Percentiles rank a stretch among this genome's conserved stretches.
phyloP scores from a whole-genome alignment of 2,113 vertebrate genomes.

The Leptobrachium leishanense region DNA sequence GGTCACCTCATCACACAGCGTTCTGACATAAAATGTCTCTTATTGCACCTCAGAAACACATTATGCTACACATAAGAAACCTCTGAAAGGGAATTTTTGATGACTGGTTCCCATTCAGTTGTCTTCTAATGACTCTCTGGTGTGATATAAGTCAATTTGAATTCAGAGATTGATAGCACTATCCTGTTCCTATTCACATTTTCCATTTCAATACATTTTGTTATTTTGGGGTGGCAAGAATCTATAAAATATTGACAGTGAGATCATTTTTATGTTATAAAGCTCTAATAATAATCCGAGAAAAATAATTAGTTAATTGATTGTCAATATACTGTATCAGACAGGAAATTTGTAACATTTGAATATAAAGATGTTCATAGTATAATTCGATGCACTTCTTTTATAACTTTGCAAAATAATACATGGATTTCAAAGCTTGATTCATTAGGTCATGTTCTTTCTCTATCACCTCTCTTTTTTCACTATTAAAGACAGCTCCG shows the following conservation, averaged over 20 bases:
- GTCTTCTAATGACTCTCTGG: slow-evolving; percentile 39
- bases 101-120: slow-evolving; percentile 45
- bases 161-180: slow-evolving; percentile 29
- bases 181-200: slow-evolving; percentile 5
- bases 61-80: slow-evolving; percentile 44
- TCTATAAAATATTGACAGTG: slow-evolving; percentile 11
- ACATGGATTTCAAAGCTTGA: too few relatives aligned
- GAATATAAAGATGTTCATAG: too few relatives aligned
- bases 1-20: slow-evolving; percentile 38
- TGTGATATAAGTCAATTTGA: slow-evolving; percentile 31
- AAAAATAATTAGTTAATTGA: too few relatives aligned
- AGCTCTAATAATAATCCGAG: too few relatives aligned
- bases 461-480: too few relatives aligned
- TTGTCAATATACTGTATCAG: too few relatives aligned
- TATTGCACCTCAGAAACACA: slow-evolving; percentile 40
- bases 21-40: slow-evolving; percentile 44
- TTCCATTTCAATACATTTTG: slow-evolving; percentile 24
- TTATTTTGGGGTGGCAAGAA: slow-evolving; percentile 9
- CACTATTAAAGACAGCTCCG: too few relatives aligned
- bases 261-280: too few relatives aligned
- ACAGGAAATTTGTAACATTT: too few relatives aligned
- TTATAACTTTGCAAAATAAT: too few relatives aligned
- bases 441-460: too few relatives aligned
- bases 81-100: slow-evolving; percentile 42
- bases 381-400: too few relatives aligned